Evolutionary conservation across 53 echinoderm and acorn worm species (phyloP).

Genomic region (Antedon mediterranea): DNA sequence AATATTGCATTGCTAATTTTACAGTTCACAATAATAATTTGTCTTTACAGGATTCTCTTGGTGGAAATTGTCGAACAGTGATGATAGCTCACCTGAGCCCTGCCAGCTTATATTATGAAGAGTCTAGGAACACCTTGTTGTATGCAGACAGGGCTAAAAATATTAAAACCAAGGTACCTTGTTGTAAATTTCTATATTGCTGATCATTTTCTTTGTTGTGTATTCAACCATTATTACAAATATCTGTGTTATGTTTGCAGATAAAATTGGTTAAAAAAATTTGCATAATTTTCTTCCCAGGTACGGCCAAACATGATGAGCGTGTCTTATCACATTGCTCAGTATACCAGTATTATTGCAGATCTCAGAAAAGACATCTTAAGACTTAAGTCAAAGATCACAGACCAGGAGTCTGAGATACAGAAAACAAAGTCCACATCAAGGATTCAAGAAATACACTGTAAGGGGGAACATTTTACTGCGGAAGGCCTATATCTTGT

Average conservation of each 20-base stretch:
- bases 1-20: neutral
- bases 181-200: no score
- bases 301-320: conserved; percentile 68
- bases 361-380: conserved; percentile 84
- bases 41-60: conserved; percentile 58
- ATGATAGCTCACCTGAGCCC: conserved; percentile 98
- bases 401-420: conserved; percentile 33
- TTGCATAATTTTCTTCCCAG: conserved; percentile 12
- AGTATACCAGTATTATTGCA: conserved; percentile 96
- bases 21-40: no score
- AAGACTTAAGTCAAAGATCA: conserved; percentile 75
- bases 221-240: no score
- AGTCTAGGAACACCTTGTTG: conserved; percentile 82
- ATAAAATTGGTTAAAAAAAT: neutral
- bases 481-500: no score
- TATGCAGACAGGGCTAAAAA: conserved; percentile 97
- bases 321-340: conserved; percentile 84
- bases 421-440: neutral
- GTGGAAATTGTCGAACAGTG: conserved; percentile 89
- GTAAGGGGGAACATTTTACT: no score
- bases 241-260: no score
- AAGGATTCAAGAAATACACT: neutral
- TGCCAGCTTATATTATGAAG: conserved; percentile 85
- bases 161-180: conserved; percentile 89
- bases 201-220: no score